Evolutionary conservation across 2,113 vertebrate species (phyloP).

Genomic region (Phaethornis superciliosus): DNA sequence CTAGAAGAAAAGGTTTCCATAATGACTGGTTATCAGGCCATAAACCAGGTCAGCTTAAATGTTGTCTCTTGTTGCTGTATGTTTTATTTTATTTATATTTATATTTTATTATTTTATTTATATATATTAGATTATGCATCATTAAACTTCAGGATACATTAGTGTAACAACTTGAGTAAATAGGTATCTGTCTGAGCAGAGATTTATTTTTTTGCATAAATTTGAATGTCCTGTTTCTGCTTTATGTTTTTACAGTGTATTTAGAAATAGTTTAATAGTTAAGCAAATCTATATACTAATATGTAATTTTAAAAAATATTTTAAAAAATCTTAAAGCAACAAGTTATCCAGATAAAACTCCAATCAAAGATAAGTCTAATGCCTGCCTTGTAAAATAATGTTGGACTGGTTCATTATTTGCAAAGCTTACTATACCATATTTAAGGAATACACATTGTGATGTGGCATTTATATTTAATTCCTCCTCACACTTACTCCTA

Average conservation of each 20-base stretch:
- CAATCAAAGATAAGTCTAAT: background rate
- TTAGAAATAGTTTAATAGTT: background rate
- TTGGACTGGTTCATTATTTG: background rate
- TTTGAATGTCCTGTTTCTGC: background rate
- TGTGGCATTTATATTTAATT: background rate
- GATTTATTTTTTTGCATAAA: background rate
- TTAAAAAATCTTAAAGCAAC: too few relatives aligned
- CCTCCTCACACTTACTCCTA: background rate
- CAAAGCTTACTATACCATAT: background rate
- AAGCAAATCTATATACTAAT: background rate
- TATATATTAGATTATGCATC: background rate
- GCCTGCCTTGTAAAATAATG: background rate
- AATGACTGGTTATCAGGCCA: slow-evolving; percentile 83
- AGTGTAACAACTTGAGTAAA: background rate
- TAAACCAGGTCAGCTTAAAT: slow-evolving; percentile 79
- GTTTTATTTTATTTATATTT: background rate
- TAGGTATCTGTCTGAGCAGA: background rate
- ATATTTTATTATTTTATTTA: background rate
- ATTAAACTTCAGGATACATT: background rate
- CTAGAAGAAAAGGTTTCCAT: slow-evolving; percentile 82
- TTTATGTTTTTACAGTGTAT: background rate
- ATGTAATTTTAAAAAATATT: too few relatives aligned
- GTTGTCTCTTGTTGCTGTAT: background rate
- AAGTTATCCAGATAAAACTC: background rate
- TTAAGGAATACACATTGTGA: background rate